Conservation (phyloP, 2,888 invertebrate genomes). For the Ophion slaviceki region DNA sequence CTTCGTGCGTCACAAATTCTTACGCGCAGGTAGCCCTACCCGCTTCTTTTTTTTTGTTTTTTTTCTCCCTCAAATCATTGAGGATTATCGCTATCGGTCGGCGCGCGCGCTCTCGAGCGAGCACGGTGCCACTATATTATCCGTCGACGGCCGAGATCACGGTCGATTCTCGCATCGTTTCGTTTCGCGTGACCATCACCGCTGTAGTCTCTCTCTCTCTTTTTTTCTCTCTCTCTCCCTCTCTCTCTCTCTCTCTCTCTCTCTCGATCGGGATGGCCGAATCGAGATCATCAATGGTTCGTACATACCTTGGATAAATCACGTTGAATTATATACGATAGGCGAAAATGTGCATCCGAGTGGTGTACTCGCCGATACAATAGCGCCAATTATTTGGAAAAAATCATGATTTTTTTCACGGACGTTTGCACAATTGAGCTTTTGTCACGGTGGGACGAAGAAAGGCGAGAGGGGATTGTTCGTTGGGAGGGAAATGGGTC, state of each 20-base stretch:
- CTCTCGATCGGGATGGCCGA: background rate
- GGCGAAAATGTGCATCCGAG: background rate
- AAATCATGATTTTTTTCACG: too few relatives aligned
- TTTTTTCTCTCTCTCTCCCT: slow-evolving; percentile 3
- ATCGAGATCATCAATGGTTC: background rate
- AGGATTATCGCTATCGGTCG: background rate
- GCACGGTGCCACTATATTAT: background rate
- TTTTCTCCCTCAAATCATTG: background rate
- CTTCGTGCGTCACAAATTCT: background rate
- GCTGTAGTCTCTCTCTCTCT: background rate
- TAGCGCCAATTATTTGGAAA: too few relatives aligned
- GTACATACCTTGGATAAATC: background rate
- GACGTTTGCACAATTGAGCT: too few relatives aligned
- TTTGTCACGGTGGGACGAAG: too few relatives aligned
- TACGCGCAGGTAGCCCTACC: background rate
- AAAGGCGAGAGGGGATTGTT: too few relatives aligned
- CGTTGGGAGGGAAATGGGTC: background rate
- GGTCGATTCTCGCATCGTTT: slow-evolving; percentile 3
- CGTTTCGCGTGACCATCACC: background rate
- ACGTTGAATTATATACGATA: background rate
- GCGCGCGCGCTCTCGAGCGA: background rate
- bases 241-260: background rate
- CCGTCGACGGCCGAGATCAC: background rate
- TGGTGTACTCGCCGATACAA: background rate
- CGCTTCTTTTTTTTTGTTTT: background rate